Base-by-base conservation (phyloP, 1,140 invertebrate genomes). In the Heterodera schachtii region DNA sequence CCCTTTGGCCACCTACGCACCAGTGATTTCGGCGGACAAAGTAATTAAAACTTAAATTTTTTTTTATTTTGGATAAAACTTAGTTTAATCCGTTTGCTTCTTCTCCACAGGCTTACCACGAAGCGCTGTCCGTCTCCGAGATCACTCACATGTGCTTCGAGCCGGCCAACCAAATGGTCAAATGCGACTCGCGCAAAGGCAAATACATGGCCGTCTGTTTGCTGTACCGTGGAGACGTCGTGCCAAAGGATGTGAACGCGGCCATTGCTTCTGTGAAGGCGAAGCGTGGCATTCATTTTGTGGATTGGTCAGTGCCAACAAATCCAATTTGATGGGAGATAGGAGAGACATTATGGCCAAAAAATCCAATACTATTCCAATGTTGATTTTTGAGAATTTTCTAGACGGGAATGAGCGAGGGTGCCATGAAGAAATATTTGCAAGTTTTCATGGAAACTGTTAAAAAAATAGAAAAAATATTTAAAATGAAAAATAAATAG, bases 71-170 rank as follows among this genome's bases (percentile, higher is more conserved):
- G 2, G 4, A 19, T 43, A 21, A 6, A n/a, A 19, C 0, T 19
- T 71, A 31, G 52, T n/a, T 21, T 78, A 57, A 7, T 67, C 31
- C 31, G 31, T 70, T n/a, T 43, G 31, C 19, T 31, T 70, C 84
- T 71, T 75, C 82, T 49, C 92, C 93, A 19, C 93, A 93, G 86
- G 93, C 93, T 3, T 92, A 92, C 52, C 94, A 94, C 81, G 94
- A 94, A 88, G 93, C 94, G 88, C 90, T 94, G 44, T 93, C 93
- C 3, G 94, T 94, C 13, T 92, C 93, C 31, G 94, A 95, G 90
- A 94, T 95, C 82, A 95, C 94, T 70, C 94, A 94, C 89, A 93
- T 93, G 57, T 94, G 94, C 90, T 94, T 95, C 87, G 94, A 95
- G 86, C 93, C 94, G 19, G 93, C 93, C 41, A 95, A 94, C 90